phyloP scores from a whole-genome alignment of 2,113 vertebrate species.

The Trematocara zebra region DNA sequence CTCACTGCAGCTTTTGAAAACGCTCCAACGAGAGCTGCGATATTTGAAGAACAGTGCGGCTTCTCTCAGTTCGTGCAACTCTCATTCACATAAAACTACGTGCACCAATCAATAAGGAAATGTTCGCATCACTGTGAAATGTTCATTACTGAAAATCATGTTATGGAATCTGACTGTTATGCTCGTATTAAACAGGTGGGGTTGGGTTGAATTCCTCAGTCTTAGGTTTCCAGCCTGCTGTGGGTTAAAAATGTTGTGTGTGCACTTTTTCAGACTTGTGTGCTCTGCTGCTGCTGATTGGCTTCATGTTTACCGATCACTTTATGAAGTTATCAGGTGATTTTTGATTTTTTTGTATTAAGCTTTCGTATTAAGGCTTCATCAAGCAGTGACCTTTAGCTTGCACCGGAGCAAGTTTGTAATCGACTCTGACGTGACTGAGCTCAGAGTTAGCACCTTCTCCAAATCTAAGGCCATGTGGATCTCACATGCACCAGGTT shows the following conservation, averaged over 20 bases:
- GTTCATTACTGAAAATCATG: background rate
- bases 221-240: background rate
- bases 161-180: accelerated
- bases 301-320: background rate
- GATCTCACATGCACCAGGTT: background rate
- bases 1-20: background rate
- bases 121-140: background rate
- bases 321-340: background rate
- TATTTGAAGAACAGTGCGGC: background rate
- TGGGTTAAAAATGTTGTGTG: background rate
- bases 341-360: background rate
- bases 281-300: background rate
- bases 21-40: background rate
- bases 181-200: background rate
- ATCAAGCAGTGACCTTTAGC: background rate
- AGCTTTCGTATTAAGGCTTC: accelerated
- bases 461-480: background rate
- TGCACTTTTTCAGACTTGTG: background rate
- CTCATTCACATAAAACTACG: background rate
- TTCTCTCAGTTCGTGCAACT: background rate
- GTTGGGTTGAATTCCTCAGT: background rate
- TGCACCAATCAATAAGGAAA: background rate
- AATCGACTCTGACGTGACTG: background rate
- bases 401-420: accelerated
- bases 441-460: background rate